Base-by-base conservation (phyloP, 2,888 invertebrate species). In the Pseudococcus jackbeardsleyi region DNA sequence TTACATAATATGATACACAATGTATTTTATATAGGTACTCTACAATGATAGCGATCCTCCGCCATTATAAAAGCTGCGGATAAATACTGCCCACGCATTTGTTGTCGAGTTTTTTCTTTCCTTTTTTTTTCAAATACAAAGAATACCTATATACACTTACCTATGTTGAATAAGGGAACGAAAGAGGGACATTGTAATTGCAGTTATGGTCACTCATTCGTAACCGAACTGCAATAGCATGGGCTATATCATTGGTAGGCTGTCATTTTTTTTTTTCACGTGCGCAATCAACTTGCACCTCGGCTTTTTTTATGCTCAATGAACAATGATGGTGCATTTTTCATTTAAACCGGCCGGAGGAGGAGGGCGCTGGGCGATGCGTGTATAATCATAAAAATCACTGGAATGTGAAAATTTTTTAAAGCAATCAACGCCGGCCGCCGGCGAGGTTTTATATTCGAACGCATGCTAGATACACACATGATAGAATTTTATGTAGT, bases 321-420 rank as follows among this genome's bases (percentile, higher is more conserved):
- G 87, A 87, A 87, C 87, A 87, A 87, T 87, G 87, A 87, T 87
- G 87, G 72, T 72, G 86, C 86, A 72, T 86, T 86, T 86, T 87
- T 87, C 79, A 79, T 87, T 87, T 77, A 77, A 48, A 11, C 59
- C 1, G n/a, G n/a, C 50, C 54, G 48, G 6, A 42, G 72, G 17
- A 22, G 26, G 5, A 7, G 42, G n/a, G 19, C 42, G 48, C n/a
- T 84, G 42, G n/a, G 19, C 42, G 48, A 42, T 84, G 48, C 48
- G 42, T 68, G 22, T 86, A 72, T 86, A 86, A 86, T 86, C 87
- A 87, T 87, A 87, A 87, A 87, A 87, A 87, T 87, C 87, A 87
- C 77, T 87, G 87, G 79, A 87, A 87, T 87, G 87, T 87, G 59
- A 87, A 87, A 68, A 77, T 50, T 87, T 59, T 79, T 87, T 87